Evolutionary conservation across 2,888 invertebrate genomes (phyloP).

Genomic region (Cepaea hortensis): DNA sequence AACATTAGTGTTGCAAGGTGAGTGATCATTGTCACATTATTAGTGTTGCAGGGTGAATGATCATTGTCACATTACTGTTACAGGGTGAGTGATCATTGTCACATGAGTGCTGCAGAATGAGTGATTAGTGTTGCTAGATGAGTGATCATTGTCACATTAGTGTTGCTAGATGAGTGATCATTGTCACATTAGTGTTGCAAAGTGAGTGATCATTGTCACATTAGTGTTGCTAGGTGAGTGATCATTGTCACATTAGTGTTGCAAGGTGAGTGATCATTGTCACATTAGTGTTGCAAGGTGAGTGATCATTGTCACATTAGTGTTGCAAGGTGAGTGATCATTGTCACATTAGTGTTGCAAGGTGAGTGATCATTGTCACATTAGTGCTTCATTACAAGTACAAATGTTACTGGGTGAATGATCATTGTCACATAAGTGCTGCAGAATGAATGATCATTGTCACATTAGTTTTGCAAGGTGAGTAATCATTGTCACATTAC

Average conservation of each 20-base stretch:
- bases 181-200: constrained; percentile 85
- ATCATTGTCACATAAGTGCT: not conserved
- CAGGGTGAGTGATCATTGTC: not conserved
- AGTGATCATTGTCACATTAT: constrained; percentile 31
- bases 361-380: not conserved
- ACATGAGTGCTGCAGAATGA: constrained; percentile 90
- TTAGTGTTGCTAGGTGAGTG: not conserved
- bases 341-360: not conserved
- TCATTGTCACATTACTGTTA: not conserved
- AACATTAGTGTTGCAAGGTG: constrained; percentile 87
- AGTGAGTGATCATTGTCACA: constrained; percentile 74
- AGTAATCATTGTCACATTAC: constrained; percentile 30
- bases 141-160: not conserved
- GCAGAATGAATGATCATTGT: not conserved
- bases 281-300: constrained; percentile 87
- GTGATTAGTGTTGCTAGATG: not conserved
- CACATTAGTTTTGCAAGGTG: constrained; percentile 87
- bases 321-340: not conserved
- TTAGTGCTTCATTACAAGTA: constrained; percentile 92
- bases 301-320: constrained; percentile 29
- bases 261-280: not conserved
- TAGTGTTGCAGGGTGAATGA: not conserved
- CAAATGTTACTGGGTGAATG: constrained; percentile 87
- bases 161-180: not conserved
- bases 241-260: not conserved